Base-by-base conservation (phyloP, 2,113 vertebrate genomes). In the Gasterosteus nipponicus region DNA sequence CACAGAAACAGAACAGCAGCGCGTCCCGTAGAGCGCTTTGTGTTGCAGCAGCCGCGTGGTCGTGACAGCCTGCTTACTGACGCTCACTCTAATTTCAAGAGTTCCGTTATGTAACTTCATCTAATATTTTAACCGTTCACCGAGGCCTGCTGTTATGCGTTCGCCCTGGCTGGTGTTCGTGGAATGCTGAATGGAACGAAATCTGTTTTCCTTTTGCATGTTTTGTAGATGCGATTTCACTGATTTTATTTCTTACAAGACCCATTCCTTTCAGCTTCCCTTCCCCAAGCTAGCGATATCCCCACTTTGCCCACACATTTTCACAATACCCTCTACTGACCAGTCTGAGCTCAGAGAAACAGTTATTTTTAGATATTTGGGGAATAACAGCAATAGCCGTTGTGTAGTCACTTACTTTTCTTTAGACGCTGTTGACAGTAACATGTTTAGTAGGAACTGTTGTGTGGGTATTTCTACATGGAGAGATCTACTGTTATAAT, bases 311-410 rank as follows among this genome's bases (percentile, higher is more conserved):
- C 81, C 80, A 81, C 58, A 78, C 80, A 79, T 82, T 80, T 81
- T 77, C 78, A 82, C 78, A 51, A n/a, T 42, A 41, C 75, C 85
- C 81, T 80, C 64, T 87, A 89, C 78, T 85, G 61, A 86, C 49
- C 78, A 69, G 63, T 72, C 69, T 81, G 86, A 89, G 86, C 85
- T 90, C 86, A 85, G 87, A 87, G 84, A 86, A 82, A 83, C 42
- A 39, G 31, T 4, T 0, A 26, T 38, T 61, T 51, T 54, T 15
- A 31, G 47, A 54, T 38, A 29, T 54, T 67, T 44, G 14, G 42
- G 16, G 18, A 64, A 62, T 29, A 31, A 31, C 31, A 69, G 38
- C 12, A 73, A 18, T 38, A 15, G 51, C 61, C 31, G 29, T 51
- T 68, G 2, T 58, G 16, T 16, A 57, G 29, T 39, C 41, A 38